Conservation (phyloP, 2,797 vertebrate species). For the Sarcophilus harrisii region DNA sequence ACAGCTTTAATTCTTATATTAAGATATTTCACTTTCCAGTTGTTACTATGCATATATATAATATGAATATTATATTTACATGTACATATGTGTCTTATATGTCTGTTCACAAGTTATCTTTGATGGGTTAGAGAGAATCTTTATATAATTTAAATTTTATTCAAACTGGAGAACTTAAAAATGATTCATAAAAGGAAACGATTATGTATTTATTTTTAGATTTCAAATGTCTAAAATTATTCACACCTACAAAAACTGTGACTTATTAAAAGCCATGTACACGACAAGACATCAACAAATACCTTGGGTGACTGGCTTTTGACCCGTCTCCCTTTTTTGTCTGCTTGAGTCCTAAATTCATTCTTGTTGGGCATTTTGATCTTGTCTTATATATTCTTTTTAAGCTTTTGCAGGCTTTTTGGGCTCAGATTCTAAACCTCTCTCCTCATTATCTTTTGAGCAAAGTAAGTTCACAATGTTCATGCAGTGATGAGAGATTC, state of each 20-base stretch:
- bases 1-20: neutral
- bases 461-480: neutral
- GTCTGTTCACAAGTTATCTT: neutral
- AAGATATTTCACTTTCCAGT: neutral
- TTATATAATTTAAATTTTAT: neutral
- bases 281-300: neutral
- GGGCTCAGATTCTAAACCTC: neutral
- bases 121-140: neutral
- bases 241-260: neutral
- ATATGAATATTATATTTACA: neutral
- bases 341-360: neutral
- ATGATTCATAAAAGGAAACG: neutral
- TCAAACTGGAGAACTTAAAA: neutral
- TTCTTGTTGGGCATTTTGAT: neutral
- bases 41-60: neutral
- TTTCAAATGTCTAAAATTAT: neutral
- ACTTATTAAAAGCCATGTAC: neutral
- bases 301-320: neutral
- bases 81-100: neutral
- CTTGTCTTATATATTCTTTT: neutral
- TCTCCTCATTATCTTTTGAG: neutral
- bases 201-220: neutral
- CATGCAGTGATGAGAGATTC: neutral
- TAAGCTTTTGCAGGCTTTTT: neutral
- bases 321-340: neutral